Evolutionary conservation across 2,113 vertebrate species (phyloP).

Genomic region (Grammomys surdaster): DNA sequence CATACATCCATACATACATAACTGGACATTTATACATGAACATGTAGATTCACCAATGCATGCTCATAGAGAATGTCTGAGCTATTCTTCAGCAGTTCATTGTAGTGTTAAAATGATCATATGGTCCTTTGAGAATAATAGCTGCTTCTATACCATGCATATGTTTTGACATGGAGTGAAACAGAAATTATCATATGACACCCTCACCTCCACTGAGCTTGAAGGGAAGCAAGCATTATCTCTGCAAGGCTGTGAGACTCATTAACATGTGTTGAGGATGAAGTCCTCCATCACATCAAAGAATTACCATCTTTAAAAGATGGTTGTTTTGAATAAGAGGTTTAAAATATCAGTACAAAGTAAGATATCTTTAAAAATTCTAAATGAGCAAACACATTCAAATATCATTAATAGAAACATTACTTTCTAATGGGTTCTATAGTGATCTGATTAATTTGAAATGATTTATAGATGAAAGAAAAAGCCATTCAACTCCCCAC

Average conservation of each 20-base stretch:
- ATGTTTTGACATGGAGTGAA: constrained; percentile 46
- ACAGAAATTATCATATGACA: constrained; percentile 24
- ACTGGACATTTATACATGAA: neutral
- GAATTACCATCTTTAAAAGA: constrained; percentile 39
- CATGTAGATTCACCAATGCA: neutral
- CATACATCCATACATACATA: neutral
- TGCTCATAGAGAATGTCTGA: neutral
- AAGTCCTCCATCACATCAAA: constrained; percentile 60
- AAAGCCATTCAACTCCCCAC: neutral
- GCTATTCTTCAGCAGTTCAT: neutral
- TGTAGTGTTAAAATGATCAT: neutral
- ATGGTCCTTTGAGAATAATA: constrained; percentile 24
- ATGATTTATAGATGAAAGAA: constrained; percentile 46
- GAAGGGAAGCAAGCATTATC: neutral
- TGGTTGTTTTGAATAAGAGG: constrained; percentile 53
- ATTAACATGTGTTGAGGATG: constrained; percentile 57
- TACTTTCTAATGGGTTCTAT: neutral
- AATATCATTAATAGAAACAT: constrained; percentile 43
- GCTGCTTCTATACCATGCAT: neutral
- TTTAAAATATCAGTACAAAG: constrained; percentile 38
- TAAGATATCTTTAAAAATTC: constrained; percentile 38
- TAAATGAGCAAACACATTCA: constrained; percentile 19
- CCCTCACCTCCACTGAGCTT: neutral
- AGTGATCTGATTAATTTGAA: constrained; percentile 41
- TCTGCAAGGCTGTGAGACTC: neutral